These are phyloP conservation scores for Dryocosmus kuriphilus DNA, from an alignment of 2,888 invertebrate species.

Conservation along the genomic window DNA sequence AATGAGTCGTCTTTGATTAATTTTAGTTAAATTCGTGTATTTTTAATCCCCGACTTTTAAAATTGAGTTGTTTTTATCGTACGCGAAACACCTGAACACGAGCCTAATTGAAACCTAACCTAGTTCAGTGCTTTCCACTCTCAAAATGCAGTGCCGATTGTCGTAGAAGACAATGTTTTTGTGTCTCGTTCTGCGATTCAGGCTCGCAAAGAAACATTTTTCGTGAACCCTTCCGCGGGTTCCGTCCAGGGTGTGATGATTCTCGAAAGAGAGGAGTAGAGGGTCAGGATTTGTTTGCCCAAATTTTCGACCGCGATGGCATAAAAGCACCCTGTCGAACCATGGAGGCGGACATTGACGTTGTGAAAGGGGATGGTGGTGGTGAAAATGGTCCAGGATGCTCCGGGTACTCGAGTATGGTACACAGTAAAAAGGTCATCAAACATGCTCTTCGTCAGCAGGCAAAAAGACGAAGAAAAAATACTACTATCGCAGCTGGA, in stretches of 20 bases:
- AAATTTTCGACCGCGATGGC: slow-evolving; percentile 48
- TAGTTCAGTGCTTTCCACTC: slow-evolving; percentile 3
- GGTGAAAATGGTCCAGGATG: slow-evolving; percentile 71
- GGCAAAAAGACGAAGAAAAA: slow-evolving; percentile 89
- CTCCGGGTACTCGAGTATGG: slow-evolving; percentile 73
- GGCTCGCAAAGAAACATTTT: not conserved
- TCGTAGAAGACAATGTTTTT: slow-evolving; percentile 36
- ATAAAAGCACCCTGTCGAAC: slow-evolving; percentile 50
- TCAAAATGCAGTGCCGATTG: slow-evolving; percentile 30
- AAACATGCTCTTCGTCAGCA: slow-evolving; percentile 88
- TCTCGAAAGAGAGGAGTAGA: not conserved
- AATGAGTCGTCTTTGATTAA: slow-evolving; percentile 43
- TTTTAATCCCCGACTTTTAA: not conserved
- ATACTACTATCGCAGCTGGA: slow-evolving; percentile 84
- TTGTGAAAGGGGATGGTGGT: slow-evolving; percentile 68
- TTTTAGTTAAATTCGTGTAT: slow-evolving; percentile 2
- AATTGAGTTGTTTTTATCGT: not conserved
- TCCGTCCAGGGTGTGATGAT: slow-evolving; percentile 1
- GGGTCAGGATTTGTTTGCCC: not conserved
- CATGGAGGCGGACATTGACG: slow-evolving; percentile 73
- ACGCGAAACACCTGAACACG: not conserved
- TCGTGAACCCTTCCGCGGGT: not conserved
- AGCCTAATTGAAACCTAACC: slow-evolving; percentile 6
- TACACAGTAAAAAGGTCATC: slow-evolving; percentile 83
- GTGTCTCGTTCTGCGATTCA: slow-evolving; percentile 11